Base-by-base conservation (phyloP, 2,888 invertebrate genomes). In the Nymphalis polychloros region DNA sequence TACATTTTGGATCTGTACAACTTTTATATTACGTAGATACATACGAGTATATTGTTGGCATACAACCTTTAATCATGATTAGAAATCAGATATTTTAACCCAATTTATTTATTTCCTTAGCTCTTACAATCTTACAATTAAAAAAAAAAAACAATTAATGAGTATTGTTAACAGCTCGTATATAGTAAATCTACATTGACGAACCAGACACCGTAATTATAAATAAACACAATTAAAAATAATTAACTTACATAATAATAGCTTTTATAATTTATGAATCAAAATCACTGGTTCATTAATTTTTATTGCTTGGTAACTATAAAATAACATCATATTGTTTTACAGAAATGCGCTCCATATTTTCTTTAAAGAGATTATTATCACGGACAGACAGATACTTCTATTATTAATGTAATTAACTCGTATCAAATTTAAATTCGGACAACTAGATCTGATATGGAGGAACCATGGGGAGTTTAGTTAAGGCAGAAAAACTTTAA, bases 291-390 rank as follows among this genome's bases (percentile, higher is more conserved):
- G 68, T 46, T 65, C 72, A 72, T 72, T 72, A 72, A 70, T 70
- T 72, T 72, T 72, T 72, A 72, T 72, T 72, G 68, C 72, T 70
- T 61, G 66, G 61, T 68, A 72, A 70, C 68, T 70, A 65, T 66
- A 59, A 62, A 68, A 61, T 64, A 64, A 69, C 35, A 63, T 68
- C 57, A 67, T 67, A 70, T 70, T 68, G 69, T 69, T 68, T 71
- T 64, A 66, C 64, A 66, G 57, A 61, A 69, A 69, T 61, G 57
- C 71, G 65, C 60, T 60, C 61, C 59, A 65, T 41, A 64, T 52
- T 71, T 63, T 61, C 63, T 47, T 57, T 47, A 19, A 57, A 31
- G n/a, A 68, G 72, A 72, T 72, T 57, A 27, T 64, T 61, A 68
- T 70, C 68, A 59, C 49, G 57, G 59, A 20, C 61, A 70, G 63